phyloP scores from a whole-genome alignment of 2,113 vertebrate genomes.

The Oxyruncus cristatus region DNA sequence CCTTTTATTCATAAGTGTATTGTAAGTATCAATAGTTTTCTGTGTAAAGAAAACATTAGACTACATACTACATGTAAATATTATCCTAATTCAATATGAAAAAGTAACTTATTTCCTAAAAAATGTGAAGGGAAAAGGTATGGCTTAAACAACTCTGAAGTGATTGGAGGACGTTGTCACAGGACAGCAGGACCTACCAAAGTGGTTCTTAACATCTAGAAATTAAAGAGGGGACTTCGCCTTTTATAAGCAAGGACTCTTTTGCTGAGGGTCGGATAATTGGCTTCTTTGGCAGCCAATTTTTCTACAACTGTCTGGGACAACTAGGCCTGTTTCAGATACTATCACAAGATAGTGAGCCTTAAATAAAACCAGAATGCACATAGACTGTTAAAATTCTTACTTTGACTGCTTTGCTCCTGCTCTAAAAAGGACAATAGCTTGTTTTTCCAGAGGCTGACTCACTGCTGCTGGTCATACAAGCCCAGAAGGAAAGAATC shows the following conservation, averaged over 20 bases:
- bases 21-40: not conserved
- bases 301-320: not conserved
- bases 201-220: not conserved
- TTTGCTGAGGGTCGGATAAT: not conserved
- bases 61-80: not conserved
- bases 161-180: not conserved
- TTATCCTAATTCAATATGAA: not conserved
- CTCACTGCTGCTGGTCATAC: constrained; percentile 66
- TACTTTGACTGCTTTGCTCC: constrained; percentile 68
- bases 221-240: not conserved
- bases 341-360: constrained; percentile 35
- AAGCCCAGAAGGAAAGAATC: constrained; percentile 67
- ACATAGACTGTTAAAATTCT: constrained; percentile 61
- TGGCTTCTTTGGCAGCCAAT: not conserved
- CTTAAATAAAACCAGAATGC: constrained; percentile 48
- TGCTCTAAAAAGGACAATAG: constrained; percentile 67
- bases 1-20: not conserved
- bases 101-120: not conserved
- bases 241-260: not conserved
- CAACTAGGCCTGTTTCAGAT: not conserved
- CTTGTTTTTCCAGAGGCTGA: constrained; percentile 66
- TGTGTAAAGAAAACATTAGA: not conserved
- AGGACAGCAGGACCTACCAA: not conserved
- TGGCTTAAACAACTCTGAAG: not conserved
- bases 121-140: not conserved